Evolutionary conservation across 35 echinoderm and acorn worm genomes (phyloP).

Genomic region (Apostichopus parvimensis): DNA sequence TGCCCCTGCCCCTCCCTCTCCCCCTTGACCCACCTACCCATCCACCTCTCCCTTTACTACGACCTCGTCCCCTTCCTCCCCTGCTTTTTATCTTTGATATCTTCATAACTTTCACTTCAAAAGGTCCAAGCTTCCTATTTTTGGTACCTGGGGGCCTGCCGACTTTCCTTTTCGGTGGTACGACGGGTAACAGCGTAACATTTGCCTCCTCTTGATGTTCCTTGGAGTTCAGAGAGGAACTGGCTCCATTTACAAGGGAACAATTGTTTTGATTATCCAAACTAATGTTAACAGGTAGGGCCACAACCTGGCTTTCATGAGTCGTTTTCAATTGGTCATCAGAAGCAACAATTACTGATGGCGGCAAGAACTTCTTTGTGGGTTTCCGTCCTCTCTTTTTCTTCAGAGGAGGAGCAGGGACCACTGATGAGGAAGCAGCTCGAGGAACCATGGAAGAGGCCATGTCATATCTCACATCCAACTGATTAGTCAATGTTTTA

Average conservation of each 20-base stretch:
- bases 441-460: background rate
- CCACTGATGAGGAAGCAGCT: background rate
- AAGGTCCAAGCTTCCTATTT: conserved; percentile 36
- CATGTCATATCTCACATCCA: background rate
- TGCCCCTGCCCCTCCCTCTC: conserved; percentile 48
- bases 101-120: conserved; percentile 41
- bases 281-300: background rate
- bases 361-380: background rate
- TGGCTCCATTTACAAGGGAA: background rate
- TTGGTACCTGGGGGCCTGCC: conserved; percentile 22
- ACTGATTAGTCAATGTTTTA: background rate
- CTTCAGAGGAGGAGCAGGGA: background rate
- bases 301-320: background rate
- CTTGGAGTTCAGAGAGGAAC: background rate
- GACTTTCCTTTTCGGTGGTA: conserved; percentile 37
- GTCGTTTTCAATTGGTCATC: background rate
- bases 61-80: conserved; percentile 34
- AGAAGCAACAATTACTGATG: background rate
- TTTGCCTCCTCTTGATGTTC: background rate
- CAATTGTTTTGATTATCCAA: background rate
- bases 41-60: conserved; percentile 35
- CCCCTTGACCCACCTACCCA: conserved; percentile 14
- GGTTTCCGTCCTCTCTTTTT: conserved; percentile 44
- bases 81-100: conserved; percentile 33
- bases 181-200: background rate